Evolutionary conservation across 2,888 invertebrate genomes (phyloP).

Genomic region (Phanerotoma sp.): DNA sequence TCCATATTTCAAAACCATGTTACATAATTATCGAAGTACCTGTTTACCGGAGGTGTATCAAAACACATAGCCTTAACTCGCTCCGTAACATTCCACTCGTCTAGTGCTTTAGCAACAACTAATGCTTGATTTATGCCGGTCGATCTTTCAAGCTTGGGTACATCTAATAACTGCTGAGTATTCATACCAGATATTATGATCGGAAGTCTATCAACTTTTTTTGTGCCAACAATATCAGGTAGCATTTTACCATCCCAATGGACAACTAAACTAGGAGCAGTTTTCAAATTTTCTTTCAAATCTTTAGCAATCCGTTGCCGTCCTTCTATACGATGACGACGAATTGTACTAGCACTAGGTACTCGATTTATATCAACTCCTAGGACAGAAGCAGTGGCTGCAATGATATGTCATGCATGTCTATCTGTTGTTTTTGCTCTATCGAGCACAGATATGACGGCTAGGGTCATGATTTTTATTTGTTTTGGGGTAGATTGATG

Average conservation of each 20-base stretch:
- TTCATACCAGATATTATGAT: background rate
- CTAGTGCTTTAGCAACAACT: background rate
- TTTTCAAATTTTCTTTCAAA: background rate
- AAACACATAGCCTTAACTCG: background rate
- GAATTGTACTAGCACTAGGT: background rate
- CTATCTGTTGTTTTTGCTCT: background rate
- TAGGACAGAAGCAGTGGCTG: background rate
- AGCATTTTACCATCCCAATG: background rate
- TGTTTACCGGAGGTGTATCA: background rate
- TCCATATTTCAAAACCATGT: too few relatives aligned
- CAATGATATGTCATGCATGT: background rate
- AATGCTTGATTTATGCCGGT: background rate
- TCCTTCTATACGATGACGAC: background rate
- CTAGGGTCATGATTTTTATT: background rate
- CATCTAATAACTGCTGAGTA: background rate
- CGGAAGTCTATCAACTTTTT: background rate
- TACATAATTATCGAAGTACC: background rate
- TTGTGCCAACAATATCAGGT: background rate
- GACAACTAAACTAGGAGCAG: background rate
- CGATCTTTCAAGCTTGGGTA: background rate
- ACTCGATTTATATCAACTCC: background rate
- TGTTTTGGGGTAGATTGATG: background rate
- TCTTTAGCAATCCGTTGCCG: background rate
- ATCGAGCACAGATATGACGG: background rate
- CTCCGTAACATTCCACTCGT: background rate